A percentile compares a stretch with the other conserved stretches of the same genome.
Conservation (phyloP, 2,113 vertebrate genomes). For the Pangasianodon gigas region DNA sequence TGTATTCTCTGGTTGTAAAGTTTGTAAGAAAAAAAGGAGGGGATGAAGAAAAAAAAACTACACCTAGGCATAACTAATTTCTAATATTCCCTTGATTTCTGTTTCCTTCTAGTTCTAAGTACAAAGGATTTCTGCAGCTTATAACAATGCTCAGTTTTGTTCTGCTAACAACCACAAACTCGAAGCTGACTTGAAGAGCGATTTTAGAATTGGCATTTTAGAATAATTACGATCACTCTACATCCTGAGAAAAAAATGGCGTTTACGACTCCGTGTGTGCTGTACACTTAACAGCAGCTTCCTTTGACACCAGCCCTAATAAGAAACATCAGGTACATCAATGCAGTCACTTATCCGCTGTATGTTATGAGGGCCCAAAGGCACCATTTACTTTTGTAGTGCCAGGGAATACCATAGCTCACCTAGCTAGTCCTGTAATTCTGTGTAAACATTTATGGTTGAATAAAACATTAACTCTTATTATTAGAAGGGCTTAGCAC, state of each 20-base stretch:
- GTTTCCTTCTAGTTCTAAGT: not conserved
- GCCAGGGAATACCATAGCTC: slow-evolving; percentile 34
- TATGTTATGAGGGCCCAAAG: not conserved
- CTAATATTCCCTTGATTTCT: not conserved
- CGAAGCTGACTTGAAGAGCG: not conserved
- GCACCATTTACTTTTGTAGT: slow-evolving; percentile 3
- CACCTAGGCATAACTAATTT: not conserved
- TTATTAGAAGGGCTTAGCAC: slow-evolving; percentile 66
- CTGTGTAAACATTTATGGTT: slow-evolving; percentile 39
- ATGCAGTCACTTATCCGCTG: slow-evolving; percentile 20
- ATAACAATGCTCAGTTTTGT: not conserved
- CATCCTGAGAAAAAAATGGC: not conserved
- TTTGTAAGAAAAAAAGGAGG: not conserved
- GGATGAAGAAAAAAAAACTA: not conserved
- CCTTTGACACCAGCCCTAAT: slow-evolving; percentile 35
- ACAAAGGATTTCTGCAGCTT: slow-evolving; percentile 2
- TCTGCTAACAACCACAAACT: slow-evolving; percentile 13
- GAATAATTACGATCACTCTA: not conserved
- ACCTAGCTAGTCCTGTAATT: slow-evolving; percentile 54
- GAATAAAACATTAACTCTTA: slow-evolving; percentile 47
- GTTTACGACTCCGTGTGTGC: slow-evolving; percentile 7
- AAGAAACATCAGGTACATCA: slow-evolving; percentile 32
- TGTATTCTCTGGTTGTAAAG: no score
- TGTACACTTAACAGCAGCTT: slow-evolving; percentile 36
- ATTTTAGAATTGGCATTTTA: slow-evolving; percentile 3